Percentiles rank a stretch among this genome's conserved stretches.
phyloP scores from a whole-genome alignment of 2,113 vertebrate genomes.

The Atractosteus spatula region DNA sequence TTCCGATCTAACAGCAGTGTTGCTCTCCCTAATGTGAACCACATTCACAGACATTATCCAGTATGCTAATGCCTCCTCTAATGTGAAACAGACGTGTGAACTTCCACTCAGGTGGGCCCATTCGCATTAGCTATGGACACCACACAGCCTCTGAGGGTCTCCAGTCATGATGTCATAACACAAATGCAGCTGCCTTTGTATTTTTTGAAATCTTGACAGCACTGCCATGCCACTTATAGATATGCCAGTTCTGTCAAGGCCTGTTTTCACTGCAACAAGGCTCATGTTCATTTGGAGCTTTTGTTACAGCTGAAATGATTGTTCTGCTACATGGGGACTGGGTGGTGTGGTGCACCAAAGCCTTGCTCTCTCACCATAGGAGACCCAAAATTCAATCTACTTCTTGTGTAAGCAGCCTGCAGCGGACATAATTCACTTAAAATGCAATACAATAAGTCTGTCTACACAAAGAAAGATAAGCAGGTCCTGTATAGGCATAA shows the following conservation, averaged over 20 bases:
- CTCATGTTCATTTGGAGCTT: slow-evolving; percentile 12
- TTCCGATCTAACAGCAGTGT: slow-evolving; percentile 42
- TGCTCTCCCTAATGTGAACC: slow-evolving; percentile 55
- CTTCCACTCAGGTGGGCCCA: slow-evolving; percentile 48
- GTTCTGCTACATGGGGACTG: slow-evolving; percentile 14
- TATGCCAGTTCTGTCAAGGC: slow-evolving; percentile 2
- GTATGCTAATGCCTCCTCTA: slow-evolving; percentile 46
- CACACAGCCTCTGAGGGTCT: slow-evolving; percentile 36
- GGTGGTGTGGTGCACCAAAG: slow-evolving; percentile 29
- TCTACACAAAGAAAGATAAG: slow-evolving; percentile 37
- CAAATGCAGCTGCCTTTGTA: neutral
- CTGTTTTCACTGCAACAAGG: slow-evolving; percentile 1
- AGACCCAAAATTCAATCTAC: slow-evolving; percentile 32
- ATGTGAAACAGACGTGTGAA: slow-evolving; percentile 50
- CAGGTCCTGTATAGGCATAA: slow-evolving; percentile 54
- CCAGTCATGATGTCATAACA: slow-evolving; percentile 1
- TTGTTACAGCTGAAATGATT: slow-evolving; percentile 14
- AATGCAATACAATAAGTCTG: slow-evolving; percentile 14
- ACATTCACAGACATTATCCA: slow-evolving; percentile 46
- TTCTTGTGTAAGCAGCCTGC: slow-evolving; percentile 30
- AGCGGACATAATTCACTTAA: slow-evolving; percentile 36
- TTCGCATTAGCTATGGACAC: slow-evolving; percentile 18
- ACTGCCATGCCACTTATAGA: neutral
- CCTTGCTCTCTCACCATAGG: slow-evolving; percentile 38
- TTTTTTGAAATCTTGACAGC: neutral